phyloP scores from a whole-genome alignment of 2,888 invertebrate genomes.

The Sinhomidia bicolor region DNA sequence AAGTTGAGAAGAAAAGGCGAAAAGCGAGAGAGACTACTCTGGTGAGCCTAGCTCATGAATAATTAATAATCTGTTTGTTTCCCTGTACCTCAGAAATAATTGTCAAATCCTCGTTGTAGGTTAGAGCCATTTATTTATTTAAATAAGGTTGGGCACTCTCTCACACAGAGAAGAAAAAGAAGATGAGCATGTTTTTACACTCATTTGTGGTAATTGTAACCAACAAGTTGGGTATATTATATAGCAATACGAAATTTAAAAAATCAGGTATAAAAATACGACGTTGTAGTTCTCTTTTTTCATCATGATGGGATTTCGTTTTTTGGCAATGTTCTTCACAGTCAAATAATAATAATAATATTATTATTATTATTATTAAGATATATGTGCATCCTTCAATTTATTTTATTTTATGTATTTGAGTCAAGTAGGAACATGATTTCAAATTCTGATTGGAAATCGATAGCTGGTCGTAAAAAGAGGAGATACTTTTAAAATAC shows the following conservation, averaged over 20 bases:
- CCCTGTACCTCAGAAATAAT: constrained; percentile 68
- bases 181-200: constrained; percentile 52
- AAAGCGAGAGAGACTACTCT: constrained; percentile 12
- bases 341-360: too few relatives aligned
- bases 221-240: constrained; percentile 49
- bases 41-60: constrained; percentile 70
- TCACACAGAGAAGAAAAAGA: background rate
- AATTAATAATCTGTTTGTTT: constrained; percentile 72
- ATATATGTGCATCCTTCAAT: background rate
- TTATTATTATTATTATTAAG: too few relatives aligned
- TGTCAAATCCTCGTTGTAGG: constrained; percentile 67
- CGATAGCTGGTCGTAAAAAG: constrained; percentile 27
- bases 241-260: background rate
- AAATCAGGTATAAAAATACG: too few relatives aligned
- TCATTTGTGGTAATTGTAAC: constrained; percentile 65
- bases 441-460: constrained; percentile 42
- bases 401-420: background rate
- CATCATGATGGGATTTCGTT: background rate
- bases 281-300: constrained; percentile 14
- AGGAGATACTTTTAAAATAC: background rate
- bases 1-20: background rate
- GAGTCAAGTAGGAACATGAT: background rate
- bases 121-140: constrained; percentile 66
- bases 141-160: constrained; percentile 65
- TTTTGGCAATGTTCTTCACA: constrained; percentile 35